A percentile compares a stretch with the other conserved stretches of the same genome.
Conservation (phyloP, 1,140 invertebrate genomes). For the Solen grandis region DNA sequence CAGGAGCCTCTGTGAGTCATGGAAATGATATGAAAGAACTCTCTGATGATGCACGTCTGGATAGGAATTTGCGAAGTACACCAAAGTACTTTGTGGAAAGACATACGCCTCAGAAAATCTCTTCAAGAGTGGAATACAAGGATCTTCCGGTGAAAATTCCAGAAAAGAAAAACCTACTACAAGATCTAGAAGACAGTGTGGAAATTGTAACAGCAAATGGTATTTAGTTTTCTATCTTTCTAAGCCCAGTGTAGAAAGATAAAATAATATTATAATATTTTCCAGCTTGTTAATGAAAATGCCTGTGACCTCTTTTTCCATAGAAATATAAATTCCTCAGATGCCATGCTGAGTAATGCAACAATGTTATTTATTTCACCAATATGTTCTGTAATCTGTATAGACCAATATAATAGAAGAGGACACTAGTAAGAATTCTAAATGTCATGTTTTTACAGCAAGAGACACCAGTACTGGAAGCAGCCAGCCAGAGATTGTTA, state of each 20-base stretch:
- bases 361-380: no score
- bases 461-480: slow-evolving; percentile 57
- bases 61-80: slow-evolving; percentile 27
- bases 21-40: not conserved
- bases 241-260: no score
- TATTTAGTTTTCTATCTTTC: not conserved
- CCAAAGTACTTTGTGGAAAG: slow-evolving; percentile 59
- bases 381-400: no score
- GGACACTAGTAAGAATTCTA: no score
- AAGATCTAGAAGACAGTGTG: slow-evolving; percentile 59
- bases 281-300: no score
- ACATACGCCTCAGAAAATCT: slow-evolving; percentile 59
- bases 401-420: no score
- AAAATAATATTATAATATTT: no score
- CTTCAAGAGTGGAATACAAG: slow-evolving; percentile 9
- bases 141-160: slow-evolving; percentile 1
- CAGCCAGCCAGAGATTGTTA: slow-evolving; percentile 69
- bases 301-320: no score
- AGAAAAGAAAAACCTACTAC: slow-evolving; percentile 50
- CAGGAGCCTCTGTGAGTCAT: no score
- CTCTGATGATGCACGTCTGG: not conserved
- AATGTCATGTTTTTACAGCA: no score
- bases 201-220: slow-evolving; percentile 55
- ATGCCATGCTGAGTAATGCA: no score
- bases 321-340: no score